Evolutionary conservation across 1,140 invertebrate genomes (phyloP).

Genomic region (Drosophila setifemur): DNA sequence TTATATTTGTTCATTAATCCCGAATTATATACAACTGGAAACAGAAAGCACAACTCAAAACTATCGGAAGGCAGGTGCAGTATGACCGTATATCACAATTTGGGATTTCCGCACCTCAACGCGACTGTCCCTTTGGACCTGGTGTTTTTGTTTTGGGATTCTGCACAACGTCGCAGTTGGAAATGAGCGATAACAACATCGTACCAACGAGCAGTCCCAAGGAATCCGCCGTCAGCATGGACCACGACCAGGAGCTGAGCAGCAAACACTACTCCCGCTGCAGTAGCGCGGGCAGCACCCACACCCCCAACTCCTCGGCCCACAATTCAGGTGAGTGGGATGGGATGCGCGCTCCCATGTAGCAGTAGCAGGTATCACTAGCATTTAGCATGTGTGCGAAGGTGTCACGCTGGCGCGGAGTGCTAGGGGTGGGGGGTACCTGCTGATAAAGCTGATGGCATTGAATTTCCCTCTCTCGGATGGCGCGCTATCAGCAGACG

Average conservation of each 20-base stretch:
- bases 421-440: conserved; percentile 20
- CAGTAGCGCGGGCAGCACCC: conserved; percentile 92
- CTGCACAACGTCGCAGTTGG: conserved; percentile 59
- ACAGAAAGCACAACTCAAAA: no score
- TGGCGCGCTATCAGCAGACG: conserved; percentile 39
- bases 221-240: conserved; percentile 61
- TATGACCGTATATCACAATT: neutral
- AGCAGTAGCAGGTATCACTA: conserved; percentile 2
- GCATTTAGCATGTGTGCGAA: neutral
- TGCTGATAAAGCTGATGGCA: conserved; percentile 54
- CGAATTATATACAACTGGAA: no score
- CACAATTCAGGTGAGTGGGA: conserved; percentile 95
- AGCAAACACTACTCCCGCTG: conserved; percentile 88
- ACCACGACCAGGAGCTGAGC: conserved; percentile 86
- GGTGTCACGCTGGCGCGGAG: conserved; percentile 23
- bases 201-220: conserved; percentile 29
- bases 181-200: conserved; percentile 57
- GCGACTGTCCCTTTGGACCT: neutral
- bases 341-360: no score
- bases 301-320: conserved; percentile 92
- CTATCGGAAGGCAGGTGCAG: neutral
- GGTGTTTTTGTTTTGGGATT: conserved; percentile 58
- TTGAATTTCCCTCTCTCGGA: conserved; percentile 32
- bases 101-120: neutral
- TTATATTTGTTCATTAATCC: no score